phyloP scores from a whole-genome alignment of 2,888 invertebrate genomes.

The Tuta absoluta region DNA sequence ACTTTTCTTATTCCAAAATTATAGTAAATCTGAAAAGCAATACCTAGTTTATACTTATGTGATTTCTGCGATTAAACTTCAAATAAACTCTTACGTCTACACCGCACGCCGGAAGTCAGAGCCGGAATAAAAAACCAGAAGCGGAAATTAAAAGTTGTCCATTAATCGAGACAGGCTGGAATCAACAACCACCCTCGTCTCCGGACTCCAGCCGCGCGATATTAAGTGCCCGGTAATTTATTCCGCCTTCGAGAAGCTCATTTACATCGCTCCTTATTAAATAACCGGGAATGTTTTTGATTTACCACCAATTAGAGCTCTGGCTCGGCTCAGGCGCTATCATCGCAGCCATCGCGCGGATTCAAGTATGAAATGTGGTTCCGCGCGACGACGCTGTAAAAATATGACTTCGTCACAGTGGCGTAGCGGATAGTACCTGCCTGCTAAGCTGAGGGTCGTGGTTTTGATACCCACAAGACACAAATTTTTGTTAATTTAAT shows the following conservation, averaged over 20 bases:
- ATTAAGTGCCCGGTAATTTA: slow-evolving; percentile 53
- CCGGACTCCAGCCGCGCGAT: slow-evolving; percentile 22
- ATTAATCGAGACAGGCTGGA: slow-evolving; percentile 15
- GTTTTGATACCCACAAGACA: no score
- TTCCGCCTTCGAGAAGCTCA: slow-evolving; percentile 43
- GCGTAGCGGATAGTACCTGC: no score
- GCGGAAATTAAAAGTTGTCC: slow-evolving; percentile 23
- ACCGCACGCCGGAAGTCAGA: slow-evolving; percentile 10
- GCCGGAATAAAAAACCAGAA: slow-evolving; percentile 1
- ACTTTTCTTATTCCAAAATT: no score
- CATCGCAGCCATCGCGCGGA: neutral
- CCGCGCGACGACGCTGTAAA: neutral
- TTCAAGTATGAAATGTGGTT: slow-evolving; percentile 1
- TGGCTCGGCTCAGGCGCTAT: neutral
- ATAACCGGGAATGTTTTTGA: slow-evolving; percentile 18
- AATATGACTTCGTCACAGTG: neutral
- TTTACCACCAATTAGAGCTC: slow-evolving; percentile 21
- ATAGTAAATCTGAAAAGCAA: no score
- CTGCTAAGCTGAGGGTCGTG: no score
- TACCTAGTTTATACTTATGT: no score
- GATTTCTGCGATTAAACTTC: neutral
- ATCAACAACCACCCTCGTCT: neutral
- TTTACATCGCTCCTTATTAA: slow-evolving; percentile 18
- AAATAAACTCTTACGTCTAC: slow-evolving; percentile 1
- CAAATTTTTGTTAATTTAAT: no score